Conservation (phyloP, 2,888 invertebrate species). For the Rhagonycha lutea region DNA sequence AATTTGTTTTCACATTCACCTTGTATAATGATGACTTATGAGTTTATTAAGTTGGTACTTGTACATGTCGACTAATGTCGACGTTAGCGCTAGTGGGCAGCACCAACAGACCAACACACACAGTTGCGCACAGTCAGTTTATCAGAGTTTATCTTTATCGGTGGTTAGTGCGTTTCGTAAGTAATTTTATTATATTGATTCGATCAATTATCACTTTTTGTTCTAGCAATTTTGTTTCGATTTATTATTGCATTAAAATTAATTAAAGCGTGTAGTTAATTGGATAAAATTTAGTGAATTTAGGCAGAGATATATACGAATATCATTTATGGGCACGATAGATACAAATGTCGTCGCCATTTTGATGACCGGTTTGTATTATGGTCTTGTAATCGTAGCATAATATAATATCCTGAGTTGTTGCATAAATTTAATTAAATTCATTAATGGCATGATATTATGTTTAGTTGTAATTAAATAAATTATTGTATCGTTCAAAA, state of each 20-base stretch:
- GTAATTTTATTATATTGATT: neutral
- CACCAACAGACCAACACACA: too few relatives aligned
- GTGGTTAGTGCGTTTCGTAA: neutral
- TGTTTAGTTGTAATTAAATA: neutral
- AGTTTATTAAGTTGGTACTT: too few relatives aligned
- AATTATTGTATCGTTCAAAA: neutral
- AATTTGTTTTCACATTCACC: too few relatives aligned
- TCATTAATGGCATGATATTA: neutral
- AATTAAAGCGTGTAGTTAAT: neutral
- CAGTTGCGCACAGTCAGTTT: too few relatives aligned
- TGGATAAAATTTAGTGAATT: neutral
- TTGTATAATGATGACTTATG: too few relatives aligned
- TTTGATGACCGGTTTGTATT: slow-evolving; percentile 1
- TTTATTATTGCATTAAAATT: neutral
- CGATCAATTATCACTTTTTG: neutral
- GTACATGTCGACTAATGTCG: too few relatives aligned
- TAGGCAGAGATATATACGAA: neutral
- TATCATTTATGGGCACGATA: neutral
- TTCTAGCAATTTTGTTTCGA: neutral
- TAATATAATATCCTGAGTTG: neutral
- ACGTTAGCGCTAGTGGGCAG: too few relatives aligned
- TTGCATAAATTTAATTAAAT: neutral
- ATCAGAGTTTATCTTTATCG: too few relatives aligned
- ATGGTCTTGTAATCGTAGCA: neutral
- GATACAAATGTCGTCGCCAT: neutral